A percentile compares a stretch with the other conserved stretches of the same genome.
phyloP scores from a whole-genome alignment of 2,113 vertebrate species.

The Myiagra hebetior region DNA sequence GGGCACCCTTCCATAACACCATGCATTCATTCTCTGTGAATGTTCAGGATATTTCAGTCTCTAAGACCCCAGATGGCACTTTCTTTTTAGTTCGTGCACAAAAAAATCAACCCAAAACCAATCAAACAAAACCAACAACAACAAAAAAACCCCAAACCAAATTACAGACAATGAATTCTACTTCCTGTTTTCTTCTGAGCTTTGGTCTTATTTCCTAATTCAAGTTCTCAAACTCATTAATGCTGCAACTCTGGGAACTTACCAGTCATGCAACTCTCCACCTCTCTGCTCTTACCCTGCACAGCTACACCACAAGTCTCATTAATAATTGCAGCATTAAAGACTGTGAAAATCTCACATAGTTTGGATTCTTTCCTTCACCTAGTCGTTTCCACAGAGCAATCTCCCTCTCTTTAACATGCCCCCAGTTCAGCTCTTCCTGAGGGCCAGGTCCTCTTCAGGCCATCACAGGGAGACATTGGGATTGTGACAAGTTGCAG shows the following conservation, averaged over 20 bases:
- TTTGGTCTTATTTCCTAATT: neutral
- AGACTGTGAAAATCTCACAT: neutral
- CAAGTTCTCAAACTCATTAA: neutral
- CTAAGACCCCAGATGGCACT: neutral
- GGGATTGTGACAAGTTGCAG: neutral
- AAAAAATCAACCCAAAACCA: neutral
- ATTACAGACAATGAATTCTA: neutral
- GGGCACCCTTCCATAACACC: neutral
- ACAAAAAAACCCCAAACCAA: neutral
- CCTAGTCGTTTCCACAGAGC: neutral
- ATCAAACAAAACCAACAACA: neutral
- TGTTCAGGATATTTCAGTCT: neutral
- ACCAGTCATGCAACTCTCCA: neutral
- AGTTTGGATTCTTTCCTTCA: neutral
- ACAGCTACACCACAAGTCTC: neutral
- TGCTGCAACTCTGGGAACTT: neutral
- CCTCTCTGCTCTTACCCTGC: neutral
- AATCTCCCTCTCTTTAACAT: neutral
- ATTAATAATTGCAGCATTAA: neutral
- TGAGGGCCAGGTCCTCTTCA: neutral
- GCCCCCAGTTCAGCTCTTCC: neutral
- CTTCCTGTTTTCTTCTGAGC: neutral
- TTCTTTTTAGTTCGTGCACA: neutral
- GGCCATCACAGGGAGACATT: neutral
- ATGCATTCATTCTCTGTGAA: neutral